phyloP scores from a whole-genome alignment of 2,888 invertebrate genomes.

The Eristalis tenax region DNA sequence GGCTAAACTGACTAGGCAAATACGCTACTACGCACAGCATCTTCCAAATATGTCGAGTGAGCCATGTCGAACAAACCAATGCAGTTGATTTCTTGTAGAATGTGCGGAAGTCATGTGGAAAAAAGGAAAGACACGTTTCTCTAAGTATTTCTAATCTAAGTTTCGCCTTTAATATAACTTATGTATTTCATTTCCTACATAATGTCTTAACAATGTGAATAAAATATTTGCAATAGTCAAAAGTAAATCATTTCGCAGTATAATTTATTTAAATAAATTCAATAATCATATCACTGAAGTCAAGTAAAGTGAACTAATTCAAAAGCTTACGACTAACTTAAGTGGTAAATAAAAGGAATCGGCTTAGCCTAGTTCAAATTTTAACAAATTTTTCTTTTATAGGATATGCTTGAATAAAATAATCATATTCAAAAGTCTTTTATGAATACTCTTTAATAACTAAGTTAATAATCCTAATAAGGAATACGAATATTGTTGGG shows the following conservation, averaged over 20 bases:
- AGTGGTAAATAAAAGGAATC: conserved; percentile 24
- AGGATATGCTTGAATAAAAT: conserved; percentile 50
- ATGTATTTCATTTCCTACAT: conserved; percentile 30
- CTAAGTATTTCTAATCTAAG: neutral
- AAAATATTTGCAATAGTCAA: conserved; percentile 43
- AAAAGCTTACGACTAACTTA: conserved; percentile 42
- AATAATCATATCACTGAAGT: conserved; percentile 64
- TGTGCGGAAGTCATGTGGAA: too few species aligned
- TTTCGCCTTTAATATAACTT: conserved; percentile 4
- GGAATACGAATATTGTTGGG: conserved; percentile 34
- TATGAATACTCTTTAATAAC: conserved; percentile 49
- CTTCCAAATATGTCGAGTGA: too few species aligned
- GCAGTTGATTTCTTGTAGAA: too few species aligned
- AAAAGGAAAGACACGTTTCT: too few species aligned
- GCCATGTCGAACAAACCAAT: too few species aligned
- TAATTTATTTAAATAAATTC: conserved; percentile 51
- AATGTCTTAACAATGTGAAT: conserved; percentile 43
- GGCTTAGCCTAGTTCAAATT: conserved; percentile 34
- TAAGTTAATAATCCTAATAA: conserved; percentile 39
- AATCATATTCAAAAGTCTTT: conserved; percentile 66
- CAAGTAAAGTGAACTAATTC: conserved; percentile 23
- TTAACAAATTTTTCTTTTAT: conserved; percentile 35
- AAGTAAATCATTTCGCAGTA: conserved; percentile 26
- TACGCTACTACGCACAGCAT: too few species aligned
- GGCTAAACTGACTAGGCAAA: too few species aligned